These are phyloP conservation scores for Latrodectus geometricus DNA, from an alignment of 1,140 invertebrate genomes.

Conservation along the genomic window DNA sequence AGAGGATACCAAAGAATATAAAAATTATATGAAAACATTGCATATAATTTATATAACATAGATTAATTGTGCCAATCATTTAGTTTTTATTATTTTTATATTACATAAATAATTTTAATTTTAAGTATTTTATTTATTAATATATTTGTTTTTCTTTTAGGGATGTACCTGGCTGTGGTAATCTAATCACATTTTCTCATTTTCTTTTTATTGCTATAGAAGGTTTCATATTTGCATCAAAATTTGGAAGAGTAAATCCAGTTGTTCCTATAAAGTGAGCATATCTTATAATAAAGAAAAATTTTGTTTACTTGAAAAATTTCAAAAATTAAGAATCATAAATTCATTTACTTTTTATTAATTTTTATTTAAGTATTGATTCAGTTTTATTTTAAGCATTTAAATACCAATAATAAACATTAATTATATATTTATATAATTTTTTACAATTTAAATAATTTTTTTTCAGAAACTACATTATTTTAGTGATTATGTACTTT, in stretches of 20 bases:
- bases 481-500: slow-evolving; percentile 92
- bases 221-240: slow-evolving; percentile 90
- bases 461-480: slow-evolving; percentile 81
- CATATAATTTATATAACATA: too few species aligned
- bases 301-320: background rate
- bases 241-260: slow-evolving; percentile 83
- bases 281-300: too few species aligned
- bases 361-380: too few species aligned
- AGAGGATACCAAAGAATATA: background rate
- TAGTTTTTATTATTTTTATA: background rate
- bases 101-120: background rate
- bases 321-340: background rate
- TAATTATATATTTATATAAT: background rate
- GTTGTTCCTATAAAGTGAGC: slow-evolving; percentile 72
- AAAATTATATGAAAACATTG: background rate
- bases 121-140: background rate
- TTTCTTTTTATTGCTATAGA: slow-evolving; percentile 91
- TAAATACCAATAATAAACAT: background rate
- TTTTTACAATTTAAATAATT: slow-evolving; percentile 23
- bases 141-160: slow-evolving; percentile 72
- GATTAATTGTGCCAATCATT: background rate
- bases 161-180: slow-evolving; percentile 90
- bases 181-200: slow-evolving; percentile 92
- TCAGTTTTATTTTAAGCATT: too few species aligned
- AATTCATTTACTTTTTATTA: background rate